Percentiles rank a stretch among this genome's conserved stretches.
Conservation (phyloP, 2,113 vertebrate genomes). For the Podiceps cristatus region DNA sequence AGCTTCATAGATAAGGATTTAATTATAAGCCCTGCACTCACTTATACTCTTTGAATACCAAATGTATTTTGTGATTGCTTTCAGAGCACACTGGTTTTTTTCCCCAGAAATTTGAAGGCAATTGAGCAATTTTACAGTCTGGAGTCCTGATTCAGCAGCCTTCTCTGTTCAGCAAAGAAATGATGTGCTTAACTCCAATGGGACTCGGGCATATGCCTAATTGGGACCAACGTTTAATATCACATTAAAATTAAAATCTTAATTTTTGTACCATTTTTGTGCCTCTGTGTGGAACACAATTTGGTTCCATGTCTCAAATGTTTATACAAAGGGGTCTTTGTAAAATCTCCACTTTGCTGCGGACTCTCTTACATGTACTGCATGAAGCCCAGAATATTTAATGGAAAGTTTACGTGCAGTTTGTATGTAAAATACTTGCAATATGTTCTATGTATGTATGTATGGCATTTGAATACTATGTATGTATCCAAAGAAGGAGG, state of each 20-base stretch:
- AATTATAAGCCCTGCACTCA: constrained; percentile 68
- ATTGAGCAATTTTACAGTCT: constrained; percentile 72
- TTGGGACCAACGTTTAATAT: constrained; percentile 58
- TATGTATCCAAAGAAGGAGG: background rate
- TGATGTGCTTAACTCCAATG: constrained; percentile 56
- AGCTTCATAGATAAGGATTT: constrained; percentile 68
- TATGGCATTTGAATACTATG: background rate
- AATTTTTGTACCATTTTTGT: constrained; percentile 8
- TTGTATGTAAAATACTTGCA: background rate
- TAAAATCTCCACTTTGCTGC: background rate
- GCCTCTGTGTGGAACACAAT: background rate
- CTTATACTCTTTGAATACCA: constrained; percentile 71
- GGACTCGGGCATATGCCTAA: constrained; percentile 44
- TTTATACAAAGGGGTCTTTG: background rate
- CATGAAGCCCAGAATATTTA: background rate
- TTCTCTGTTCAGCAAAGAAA: constrained; percentile 55
- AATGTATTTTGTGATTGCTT: constrained; percentile 71
- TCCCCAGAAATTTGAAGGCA: constrained; percentile 66
- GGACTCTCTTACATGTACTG: background rate
- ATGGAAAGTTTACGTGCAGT: background rate
- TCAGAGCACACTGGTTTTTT: constrained; percentile 56
- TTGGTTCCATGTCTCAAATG: background rate
- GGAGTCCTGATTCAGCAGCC: constrained; percentile 70
- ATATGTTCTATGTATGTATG: background rate
- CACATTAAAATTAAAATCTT: constrained; percentile 65